Conservation (phyloP, 1,140 invertebrate genomes). For the Papilio aristodemus region DNA sequence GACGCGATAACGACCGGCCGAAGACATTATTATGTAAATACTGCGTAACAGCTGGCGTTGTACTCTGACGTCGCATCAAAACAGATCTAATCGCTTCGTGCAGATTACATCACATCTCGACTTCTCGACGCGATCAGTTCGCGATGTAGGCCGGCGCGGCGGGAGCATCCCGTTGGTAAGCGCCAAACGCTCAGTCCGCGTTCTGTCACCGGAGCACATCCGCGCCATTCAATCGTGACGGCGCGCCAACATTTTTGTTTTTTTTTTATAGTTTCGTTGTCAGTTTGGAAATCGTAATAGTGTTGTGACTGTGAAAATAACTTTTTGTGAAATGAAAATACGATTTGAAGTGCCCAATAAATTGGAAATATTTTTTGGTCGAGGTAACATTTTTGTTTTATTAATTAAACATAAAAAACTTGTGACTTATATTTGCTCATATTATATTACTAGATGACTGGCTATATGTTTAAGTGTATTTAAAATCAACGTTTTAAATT, state of each 20-base stretch:
- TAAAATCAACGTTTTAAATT: background rate
- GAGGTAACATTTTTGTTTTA: constrained; percentile 51
- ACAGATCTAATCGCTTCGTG: constrained; percentile 52
- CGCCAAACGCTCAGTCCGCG: constrained; percentile 67
- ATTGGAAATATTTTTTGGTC: constrained; percentile 74
- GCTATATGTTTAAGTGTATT: too few species aligned
- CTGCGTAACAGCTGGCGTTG: constrained; percentile 4
- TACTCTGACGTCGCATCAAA: constrained; percentile 55
- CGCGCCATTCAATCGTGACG: constrained; percentile 55
- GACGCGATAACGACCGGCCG: background rate
- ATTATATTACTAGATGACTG: too few species aligned
- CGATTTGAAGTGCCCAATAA: constrained; percentile 76
- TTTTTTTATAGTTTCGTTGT: constrained; percentile 40
- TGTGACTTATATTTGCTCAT: too few species aligned
- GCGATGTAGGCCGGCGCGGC: constrained; percentile 71
- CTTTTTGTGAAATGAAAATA: constrained; percentile 71
- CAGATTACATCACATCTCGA: constrained; percentile 70
- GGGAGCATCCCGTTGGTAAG: constrained; percentile 64
- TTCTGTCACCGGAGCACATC: constrained; percentile 63
- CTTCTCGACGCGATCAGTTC: constrained; percentile 49
- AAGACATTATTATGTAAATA: constrained; percentile 22
- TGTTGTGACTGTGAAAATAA: constrained; percentile 43
- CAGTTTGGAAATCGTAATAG: constrained; percentile 46
- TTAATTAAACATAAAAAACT: background rate
- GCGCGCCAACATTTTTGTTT: constrained; percentile 43